Evolutionary conservation across 2,113 vertebrate species (phyloP).

Genomic region (Eurystomus gularis): DNA sequence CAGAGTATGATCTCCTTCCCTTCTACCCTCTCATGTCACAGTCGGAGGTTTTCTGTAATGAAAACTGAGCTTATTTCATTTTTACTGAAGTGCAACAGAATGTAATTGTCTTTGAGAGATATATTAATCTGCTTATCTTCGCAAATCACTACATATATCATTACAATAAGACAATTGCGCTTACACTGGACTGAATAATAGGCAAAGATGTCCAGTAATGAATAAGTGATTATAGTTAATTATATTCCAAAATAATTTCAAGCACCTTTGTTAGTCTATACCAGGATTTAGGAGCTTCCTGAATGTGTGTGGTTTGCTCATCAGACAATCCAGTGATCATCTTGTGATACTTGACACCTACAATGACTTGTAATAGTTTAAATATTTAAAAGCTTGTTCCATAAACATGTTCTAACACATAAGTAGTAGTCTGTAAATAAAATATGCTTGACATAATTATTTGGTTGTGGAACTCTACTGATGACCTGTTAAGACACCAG

Average conservation of each 20-base stretch:
- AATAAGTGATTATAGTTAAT: conserved; percentile 18
- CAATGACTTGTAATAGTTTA: background rate
- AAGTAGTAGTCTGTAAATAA: background rate
- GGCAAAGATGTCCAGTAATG: background rate
- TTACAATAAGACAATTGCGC: conserved; percentile 37
- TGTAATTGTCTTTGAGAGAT: conserved; percentile 13
- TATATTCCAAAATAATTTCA: conserved; percentile 30
- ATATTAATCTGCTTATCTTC: conserved; percentile 29
- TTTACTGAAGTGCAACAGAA: background rate
- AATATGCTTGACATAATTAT: background rate
- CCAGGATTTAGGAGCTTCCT: conserved; percentile 5
- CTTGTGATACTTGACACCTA: background rate
- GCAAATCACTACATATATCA: background rate
- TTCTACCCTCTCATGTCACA: background rate
- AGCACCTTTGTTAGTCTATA: conserved; percentile 1
- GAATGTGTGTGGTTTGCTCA: background rate
- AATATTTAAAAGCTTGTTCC: background rate
- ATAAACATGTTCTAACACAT: background rate
- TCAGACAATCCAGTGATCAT: background rate
- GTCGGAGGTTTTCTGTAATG: background rate
- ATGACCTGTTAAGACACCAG: background rate
- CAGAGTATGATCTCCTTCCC: background rate
- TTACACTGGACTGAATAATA: conserved; percentile 24
- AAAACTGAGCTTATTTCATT: conserved; percentile 42
- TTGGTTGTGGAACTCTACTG: background rate